Base-by-base conservation (phyloP, 2,888 invertebrate species). In the Clostera curtula region DNA sequence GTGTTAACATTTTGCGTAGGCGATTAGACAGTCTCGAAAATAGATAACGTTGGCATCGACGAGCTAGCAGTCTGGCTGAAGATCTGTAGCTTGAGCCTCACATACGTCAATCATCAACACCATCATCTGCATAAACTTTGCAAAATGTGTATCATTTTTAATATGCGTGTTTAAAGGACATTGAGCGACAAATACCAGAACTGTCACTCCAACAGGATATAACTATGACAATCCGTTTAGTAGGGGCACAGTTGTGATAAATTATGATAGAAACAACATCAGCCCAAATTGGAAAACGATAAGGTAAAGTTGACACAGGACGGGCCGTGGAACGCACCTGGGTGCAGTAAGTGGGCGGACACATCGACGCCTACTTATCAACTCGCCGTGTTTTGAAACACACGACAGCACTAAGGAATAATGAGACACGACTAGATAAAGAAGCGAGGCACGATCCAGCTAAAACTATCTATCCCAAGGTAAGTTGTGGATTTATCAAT, bases 1-100 rank as follows among this genome's bases (percentile, higher is more conserved):
- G 79, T 82, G 71, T 75, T 77, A 79, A 77, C 74, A 73, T 68
- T 76, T 79, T 50, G 73, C 77, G 82, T 83, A 61, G 83, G 83
- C 47, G 71, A 52, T 51, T 53, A 61, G 64, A 62, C 63, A 48
- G 41, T 41, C 51, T 46, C 67, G 35, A 60, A 79, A 82, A 82
- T 82, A 82, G 64, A 65, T 32, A 39, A 42, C 53, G 75, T 77
- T 82, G 82, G 82, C 82, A 76, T 57, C 74, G 52, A 44, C 53
- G 44, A 41, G 54, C 55, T 54, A 57, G 60, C 59, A 56, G 50
- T 57, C 40, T 50, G 50, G 53, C 49, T 43, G 37, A 45, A 32
- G 37, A 48, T 37, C 32, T 31, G 34, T 36, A 43, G 36, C 36
- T 40, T 44, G 30, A 31, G 33, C 36, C 40, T 40, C 47, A 35